A percentile compares a stretch with the other conserved stretches of the same genome.
Conservation (phyloP, 2,113 vertebrate genomes). For the Pelecanus crispus region DNA sequence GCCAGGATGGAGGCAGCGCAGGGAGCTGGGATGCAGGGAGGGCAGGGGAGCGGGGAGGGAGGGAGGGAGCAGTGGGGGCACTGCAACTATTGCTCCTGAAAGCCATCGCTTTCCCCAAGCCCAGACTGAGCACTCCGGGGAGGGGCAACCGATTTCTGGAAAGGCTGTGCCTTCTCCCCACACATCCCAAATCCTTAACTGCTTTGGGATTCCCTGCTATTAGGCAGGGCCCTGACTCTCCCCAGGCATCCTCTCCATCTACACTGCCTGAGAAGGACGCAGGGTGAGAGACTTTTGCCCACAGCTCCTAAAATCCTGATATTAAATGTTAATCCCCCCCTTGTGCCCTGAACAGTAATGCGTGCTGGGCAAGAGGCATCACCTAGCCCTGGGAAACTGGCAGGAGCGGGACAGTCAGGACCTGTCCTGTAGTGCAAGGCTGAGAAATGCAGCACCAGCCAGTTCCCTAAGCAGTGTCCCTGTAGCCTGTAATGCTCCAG, state of each 20-base stretch:
- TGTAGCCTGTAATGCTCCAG: background rate
- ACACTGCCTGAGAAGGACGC: background rate
- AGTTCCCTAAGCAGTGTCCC: background rate
- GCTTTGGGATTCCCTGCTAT: background rate
- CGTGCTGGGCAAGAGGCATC: background rate
- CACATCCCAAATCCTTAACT: background rate
- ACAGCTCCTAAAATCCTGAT: background rate
- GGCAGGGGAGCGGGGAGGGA: background rate
- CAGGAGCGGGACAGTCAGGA: background rate
- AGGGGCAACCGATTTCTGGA: fast-evolving
- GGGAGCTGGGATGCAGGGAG: background rate
- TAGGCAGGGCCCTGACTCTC: background rate
- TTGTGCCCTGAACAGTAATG: fast-evolving
- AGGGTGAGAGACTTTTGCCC: background rate
- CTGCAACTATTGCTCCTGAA: background rate
- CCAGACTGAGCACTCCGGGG: fast-evolving
- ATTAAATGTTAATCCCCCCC: fast-evolving
- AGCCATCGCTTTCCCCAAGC: background rate
- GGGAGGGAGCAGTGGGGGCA: background rate
- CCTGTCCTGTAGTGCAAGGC: fast-evolving
- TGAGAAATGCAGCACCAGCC: background rate
- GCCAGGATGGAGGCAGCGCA: background rate
- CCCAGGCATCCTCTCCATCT: fast-evolving
- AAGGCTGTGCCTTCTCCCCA: background rate
- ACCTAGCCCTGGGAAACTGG: fast-evolving